Evolutionary conservation across 2,888 invertebrate species (phyloP), one percentile per base, ranked within the genome.

Genomic region (Ferdinandea cuprea): DNA sequence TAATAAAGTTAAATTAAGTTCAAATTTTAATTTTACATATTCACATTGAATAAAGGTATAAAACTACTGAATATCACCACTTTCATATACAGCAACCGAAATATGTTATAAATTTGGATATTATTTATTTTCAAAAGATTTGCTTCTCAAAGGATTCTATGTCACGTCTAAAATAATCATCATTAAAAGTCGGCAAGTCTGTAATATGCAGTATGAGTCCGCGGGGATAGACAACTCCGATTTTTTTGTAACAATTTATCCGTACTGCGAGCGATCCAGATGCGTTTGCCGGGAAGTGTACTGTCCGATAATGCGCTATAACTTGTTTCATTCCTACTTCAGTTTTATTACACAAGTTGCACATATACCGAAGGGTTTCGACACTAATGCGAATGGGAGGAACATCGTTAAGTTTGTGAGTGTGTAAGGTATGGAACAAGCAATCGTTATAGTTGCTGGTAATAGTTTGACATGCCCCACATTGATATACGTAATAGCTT

Each of bases 151-250:
- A 21, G 9, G 13, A 15, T n/a, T 19, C 7, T 13, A 78, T 42
- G 8, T 35, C 40, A 19, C 15, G 17, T 50, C 35, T 71, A 5
- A 78, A 71, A 2, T 1, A 5, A 0, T 71, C 42, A 3, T 35
- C 46, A 42, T 63, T 19, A 9, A 50, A 50, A 1, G 19, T 54
- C 2, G 42, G 42, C 11, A 66, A 17, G 19, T 66, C 59, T 9
- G 21, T 25, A 0, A 79, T 44, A 11, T 5, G 8, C 9, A 73
- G 17, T 9, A 59, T 66, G 7, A 72, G 46, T 44, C 78, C 78
- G 11, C 19, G 32, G 1, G 78, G 78, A 15, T 66, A 37, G 2
- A 58, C 37, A n/a, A 52, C 50, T 46, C 44, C 35, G n/a, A 78
- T 72, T 28, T 59, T 58, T 11, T 52, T 78, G 30, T 72, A 78